Conservation (phyloP, 2,113 vertebrate genomes). For the Neomonachus schauinslandi region DNA sequence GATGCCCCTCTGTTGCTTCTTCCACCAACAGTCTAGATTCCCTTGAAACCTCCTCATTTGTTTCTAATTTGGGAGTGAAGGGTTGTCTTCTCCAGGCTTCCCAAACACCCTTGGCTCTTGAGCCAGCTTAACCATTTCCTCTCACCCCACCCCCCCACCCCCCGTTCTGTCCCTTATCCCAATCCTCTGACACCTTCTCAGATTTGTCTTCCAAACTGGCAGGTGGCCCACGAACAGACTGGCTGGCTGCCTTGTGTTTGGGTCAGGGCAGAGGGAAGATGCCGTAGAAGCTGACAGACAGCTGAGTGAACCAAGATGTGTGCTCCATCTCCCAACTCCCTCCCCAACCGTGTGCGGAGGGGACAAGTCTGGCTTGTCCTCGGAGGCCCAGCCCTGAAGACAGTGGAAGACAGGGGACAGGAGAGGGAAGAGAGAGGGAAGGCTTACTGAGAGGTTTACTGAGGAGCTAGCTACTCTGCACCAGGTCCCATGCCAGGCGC, state of each 20-base stretch:
- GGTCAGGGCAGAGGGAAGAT: background rate
- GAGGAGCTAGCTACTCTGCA: background rate
- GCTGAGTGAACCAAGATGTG: background rate
- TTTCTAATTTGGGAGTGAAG: background rate
- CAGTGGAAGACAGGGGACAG: conserved; percentile 56
- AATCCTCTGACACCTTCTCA: background rate
- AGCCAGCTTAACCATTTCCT: background rate
- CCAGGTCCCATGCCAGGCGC: background rate
- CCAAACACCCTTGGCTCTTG: background rate
- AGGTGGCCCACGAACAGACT: background rate
- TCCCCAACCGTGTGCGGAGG: background rate
- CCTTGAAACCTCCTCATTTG: background rate
- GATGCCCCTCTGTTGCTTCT: background rate
- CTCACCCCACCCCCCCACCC: background rate
- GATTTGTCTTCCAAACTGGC: background rate
- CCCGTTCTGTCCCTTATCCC: background rate
- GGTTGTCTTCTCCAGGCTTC: background rate
- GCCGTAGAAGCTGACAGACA: background rate
- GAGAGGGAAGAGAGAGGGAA: background rate
- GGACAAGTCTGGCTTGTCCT: conserved; percentile 62
- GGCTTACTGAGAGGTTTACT: background rate
- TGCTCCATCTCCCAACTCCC: background rate
- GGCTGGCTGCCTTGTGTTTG: background rate
- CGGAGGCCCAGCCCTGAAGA: background rate
- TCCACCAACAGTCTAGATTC: background rate